A percentile compares a stretch with the other conserved stretches of the same genome.
phyloP scores from a whole-genome alignment of 2,797 vertebrate genomes.

The Peromyscus nudipes region DNA sequence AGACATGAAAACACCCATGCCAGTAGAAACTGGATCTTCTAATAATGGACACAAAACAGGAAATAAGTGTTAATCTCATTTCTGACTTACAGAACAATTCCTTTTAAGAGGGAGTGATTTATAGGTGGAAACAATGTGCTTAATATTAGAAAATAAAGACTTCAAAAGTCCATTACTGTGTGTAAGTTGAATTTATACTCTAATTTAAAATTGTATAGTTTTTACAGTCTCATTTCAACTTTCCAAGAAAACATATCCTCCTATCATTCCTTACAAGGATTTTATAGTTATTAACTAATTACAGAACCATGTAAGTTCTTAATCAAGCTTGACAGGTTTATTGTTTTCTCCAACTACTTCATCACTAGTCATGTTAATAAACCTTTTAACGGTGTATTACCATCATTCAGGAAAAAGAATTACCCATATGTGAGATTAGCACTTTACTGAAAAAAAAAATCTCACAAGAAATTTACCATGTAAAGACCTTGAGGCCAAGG shows the following conservation, averaged over 20 bases:
- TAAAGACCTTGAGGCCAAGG: neutral
- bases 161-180: neutral
- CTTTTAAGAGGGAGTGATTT: neutral
- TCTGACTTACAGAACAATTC: neutral
- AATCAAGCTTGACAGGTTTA: conserved; percentile 42
- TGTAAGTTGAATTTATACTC: neutral
- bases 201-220: conserved; percentile 42
- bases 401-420: neutral
- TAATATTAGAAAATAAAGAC: neutral
- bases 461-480: neutral
- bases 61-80: neutral
- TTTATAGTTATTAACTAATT: conserved; percentile 54
- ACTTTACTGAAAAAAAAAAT: neutral
- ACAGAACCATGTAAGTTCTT: neutral
- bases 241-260: conserved; percentile 16
- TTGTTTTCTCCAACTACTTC: conserved; percentile 8
- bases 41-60: neutral
- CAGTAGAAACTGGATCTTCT: neutral
- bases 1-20: neutral
- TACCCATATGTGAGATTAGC: neutral
- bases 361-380: conserved; percentile 53
- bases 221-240: neutral
- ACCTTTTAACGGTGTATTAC: conserved; percentile 42
- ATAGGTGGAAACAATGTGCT: neutral
- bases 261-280: conserved; percentile 32